These are phyloP conservation scores for Pimephales promelas DNA, from an alignment of 2,113 vertebrate genomes.

Conservation along the genomic window DNA sequence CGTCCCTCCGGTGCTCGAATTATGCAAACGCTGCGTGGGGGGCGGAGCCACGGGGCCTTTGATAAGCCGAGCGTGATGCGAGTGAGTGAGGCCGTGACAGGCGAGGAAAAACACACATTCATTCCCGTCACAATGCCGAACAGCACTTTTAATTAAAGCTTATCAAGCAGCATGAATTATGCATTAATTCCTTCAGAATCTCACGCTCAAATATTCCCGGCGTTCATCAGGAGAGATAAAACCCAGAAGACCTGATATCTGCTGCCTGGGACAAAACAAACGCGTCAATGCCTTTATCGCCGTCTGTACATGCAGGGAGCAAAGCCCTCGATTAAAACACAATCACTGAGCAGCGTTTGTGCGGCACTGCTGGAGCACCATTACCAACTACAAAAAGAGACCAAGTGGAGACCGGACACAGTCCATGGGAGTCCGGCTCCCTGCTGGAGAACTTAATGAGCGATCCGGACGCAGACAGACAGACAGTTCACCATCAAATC, in stretches of 20 bases:
- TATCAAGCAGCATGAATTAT: constrained; percentile 93
- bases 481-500: not conserved
- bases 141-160: constrained; percentile 97
- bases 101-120: constrained; percentile 93
- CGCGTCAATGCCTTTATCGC: constrained; percentile 49
- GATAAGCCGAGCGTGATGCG: constrained; percentile 90
- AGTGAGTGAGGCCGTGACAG: constrained; percentile 92
- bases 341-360: constrained; percentile 54
- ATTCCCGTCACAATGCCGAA: constrained; percentile 85
- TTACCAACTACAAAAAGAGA: not conserved
- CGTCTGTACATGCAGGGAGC: constrained; percentile 42
- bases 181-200: constrained; percentile 84
- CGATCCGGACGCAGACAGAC: not conserved
- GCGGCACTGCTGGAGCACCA: constrained; percentile 18
- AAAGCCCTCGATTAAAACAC: constrained; percentile 63
- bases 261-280: constrained; percentile 53
- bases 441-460: not conserved
- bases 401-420: not conserved
- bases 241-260: constrained; percentile 29
- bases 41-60: constrained; percentile 79
- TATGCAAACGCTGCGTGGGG: constrained; percentile 79
- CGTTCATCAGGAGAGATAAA: constrained; percentile 24
- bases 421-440: not conserved
- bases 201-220: constrained; percentile 44
- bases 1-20: constrained; percentile 78